Base-by-base conservation (phyloP, 2,797 vertebrate species). In the Myotis pilosus region DNA sequence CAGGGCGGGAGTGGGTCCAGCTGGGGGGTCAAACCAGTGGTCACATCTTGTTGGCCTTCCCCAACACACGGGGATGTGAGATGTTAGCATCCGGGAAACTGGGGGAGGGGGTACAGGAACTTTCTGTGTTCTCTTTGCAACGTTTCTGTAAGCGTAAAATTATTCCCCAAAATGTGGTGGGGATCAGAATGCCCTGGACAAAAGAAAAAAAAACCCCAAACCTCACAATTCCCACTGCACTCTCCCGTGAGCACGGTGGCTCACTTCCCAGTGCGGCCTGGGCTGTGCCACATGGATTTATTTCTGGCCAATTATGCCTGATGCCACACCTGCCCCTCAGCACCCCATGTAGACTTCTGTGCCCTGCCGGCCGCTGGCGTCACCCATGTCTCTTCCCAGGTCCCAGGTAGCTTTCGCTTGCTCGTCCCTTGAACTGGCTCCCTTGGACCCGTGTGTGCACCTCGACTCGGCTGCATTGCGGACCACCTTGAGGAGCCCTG, bases 191-290 rank as follows among this genome's bases (percentile, higher is more conserved):
- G 12, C 28, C 72, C 38, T 87, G 33, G 74, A 81, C 57, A 41
- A 62, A 53, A 71, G 76, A 8, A 38, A 49, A 44, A 41, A 33
- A 76, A 8, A 9, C 3, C 2, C 47, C 2, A 47, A 47, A 13
- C 47, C 10, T 19, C 8, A 7, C 2, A 36, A 22, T 51, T 33
- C 44, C 47, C n/a, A 22, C 1, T 9, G 66, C 33, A 1, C 49
- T 69, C 10, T 62, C 19, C 28, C 0, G 1, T 23, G 28, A 72
- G 8, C 30, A 3, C 6, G 12, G 66, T 0, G 0, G 62, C 55
- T 90, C 49, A 15, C 30, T 68, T 68, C n/a, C 30, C 60, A 5
- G 3, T 11, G 49, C 25, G 6, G 8, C 44, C 57, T 33, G 12
- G 76, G 5, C 41, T 36, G 30, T 4, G 13, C 60, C 30, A 0